Base-by-base conservation (phyloP, 2,888 invertebrate genomes). In the Conistra vaccinii region DNA sequence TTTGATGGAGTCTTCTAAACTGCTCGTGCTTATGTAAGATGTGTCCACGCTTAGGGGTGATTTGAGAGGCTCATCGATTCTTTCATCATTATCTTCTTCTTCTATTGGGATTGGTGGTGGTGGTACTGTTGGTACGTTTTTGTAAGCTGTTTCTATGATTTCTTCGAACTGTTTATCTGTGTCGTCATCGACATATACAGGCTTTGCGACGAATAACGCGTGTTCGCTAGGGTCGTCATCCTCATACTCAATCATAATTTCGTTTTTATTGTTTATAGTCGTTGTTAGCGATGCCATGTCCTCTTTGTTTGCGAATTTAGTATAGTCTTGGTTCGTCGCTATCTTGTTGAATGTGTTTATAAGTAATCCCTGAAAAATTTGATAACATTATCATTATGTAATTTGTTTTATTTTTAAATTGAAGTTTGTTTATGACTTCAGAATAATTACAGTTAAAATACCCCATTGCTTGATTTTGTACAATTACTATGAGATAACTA, bases 1-100 rank as follows among this genome's bases (percentile, higher is more conserved):
- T 94, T 96, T 96, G 85, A 96, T 96, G 62, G 96, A 95, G 89
- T 96, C 96, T 85, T 96, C 96, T 80, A 95, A 90, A 90, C 96
- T 96, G 85, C 96, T 96, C 1, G 96, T 92, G 86, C 96, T 96
- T 85, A 94, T 83, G 82, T 92, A 93, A 62, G 95, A 96, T 78
- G 93, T 93, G 85, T 94, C 95, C 58, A 93, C 88, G 85, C 93
- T 94, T 67, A 89, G 89, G 69, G 95, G 94, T 35, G 95, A 94
- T 89, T 92, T 94, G 69, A 92, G 88, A 67, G 91, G 91, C 79
- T 93, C 93, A 48, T 92, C 91, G 55, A 32, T 51, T 71, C 76
- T 84, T 79, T 88, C 90, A 23, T 76, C 70, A 23, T 48, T 57
- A 7, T 68, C 69, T 55, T 55, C 76, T 69, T 65, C 60, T 67